phyloP scores from a whole-genome alignment of 1,140 invertebrate species.

The Camponotus floridanus region DNA sequence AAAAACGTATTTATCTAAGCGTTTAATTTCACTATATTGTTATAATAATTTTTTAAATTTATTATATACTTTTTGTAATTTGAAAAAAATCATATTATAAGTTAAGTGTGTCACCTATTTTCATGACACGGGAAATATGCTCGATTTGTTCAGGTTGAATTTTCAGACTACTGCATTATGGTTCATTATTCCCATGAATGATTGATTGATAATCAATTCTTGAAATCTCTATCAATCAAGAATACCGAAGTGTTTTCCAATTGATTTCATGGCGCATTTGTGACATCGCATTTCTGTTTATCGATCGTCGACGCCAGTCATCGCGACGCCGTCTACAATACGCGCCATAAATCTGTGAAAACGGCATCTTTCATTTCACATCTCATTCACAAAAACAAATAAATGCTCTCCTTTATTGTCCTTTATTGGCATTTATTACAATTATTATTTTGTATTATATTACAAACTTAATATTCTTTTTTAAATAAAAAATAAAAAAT shows the following conservation, averaged over 20 bases:
- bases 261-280: constrained; percentile 35
- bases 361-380: neutral
- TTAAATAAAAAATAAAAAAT: too few relatives aligned
- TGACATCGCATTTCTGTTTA: constrained; percentile 23
- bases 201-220: constrained; percentile 26
- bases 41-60: neutral
- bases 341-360: constrained; percentile 17
- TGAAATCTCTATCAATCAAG: constrained; percentile 15
- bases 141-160: neutral
- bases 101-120: neutral
- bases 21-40: constrained; percentile 23
- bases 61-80: neutral
- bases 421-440: neutral
- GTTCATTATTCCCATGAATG: constrained; percentile 21
- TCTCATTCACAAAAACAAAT: constrained; percentile 15
- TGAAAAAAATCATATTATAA: neutral
- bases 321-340: constrained; percentile 28
- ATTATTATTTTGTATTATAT: neutral
- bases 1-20: neutral
- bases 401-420: neutral
- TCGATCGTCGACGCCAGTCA: constrained; percentile 48
- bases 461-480: too few relatives aligned
- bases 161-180: neutral
- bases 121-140: neutral
- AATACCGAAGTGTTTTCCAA: neutral